Evolutionary conservation across 2,888 invertebrate species (phyloP).

Genomic region (Tuberolachnus salignus): DNA sequence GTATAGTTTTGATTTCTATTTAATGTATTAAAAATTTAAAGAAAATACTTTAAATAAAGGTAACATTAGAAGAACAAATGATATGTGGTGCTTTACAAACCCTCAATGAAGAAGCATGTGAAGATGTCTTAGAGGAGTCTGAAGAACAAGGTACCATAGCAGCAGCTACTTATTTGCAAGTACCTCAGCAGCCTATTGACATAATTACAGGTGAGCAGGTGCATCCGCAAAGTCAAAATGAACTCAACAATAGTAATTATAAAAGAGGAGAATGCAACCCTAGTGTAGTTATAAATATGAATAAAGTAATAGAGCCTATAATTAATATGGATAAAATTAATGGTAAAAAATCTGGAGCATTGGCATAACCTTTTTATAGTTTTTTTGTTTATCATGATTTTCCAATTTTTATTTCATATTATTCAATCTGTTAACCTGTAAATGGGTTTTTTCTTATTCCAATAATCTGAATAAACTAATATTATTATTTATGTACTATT

Average conservation of each 20-base stretch:
- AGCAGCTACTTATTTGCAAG: conserved; percentile 53
- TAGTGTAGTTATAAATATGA: conserved; percentile 32
- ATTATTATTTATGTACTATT: conserved; percentile 35
- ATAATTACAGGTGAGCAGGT: conserved; percentile 53
- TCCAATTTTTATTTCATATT: conserved; percentile 27
- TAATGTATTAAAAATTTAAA: neutral
- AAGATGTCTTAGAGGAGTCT: conserved; percentile 81
- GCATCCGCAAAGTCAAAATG: conserved; percentile 42
- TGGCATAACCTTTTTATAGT: conserved; percentile 21
- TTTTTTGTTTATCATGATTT: conserved; percentile 20
- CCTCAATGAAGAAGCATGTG: conserved; percentile 89
- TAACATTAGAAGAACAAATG: conserved; percentile 93
- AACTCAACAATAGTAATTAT: conserved; percentile 41
- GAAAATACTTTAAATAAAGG: conserved; percentile 66
- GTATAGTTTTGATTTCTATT: conserved; percentile 4
- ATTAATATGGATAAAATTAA: conserved; percentile 16
- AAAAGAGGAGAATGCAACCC: conserved; percentile 42
- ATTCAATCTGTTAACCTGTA: conserved; percentile 5
- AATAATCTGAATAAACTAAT: conserved; percentile 16
- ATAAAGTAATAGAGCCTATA: neutral
- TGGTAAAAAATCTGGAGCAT: conserved; percentile 42
- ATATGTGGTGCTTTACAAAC: conserved; percentile 92
- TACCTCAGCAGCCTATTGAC: conserved; percentile 48
- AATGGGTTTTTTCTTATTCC: neutral
- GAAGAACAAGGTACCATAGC: conserved; percentile 61